A percentile compares a stretch with the other conserved stretches of the same genome.
Conservation (phyloP, 2,797 vertebrate species). For the Podarcis siculus region DNA sequence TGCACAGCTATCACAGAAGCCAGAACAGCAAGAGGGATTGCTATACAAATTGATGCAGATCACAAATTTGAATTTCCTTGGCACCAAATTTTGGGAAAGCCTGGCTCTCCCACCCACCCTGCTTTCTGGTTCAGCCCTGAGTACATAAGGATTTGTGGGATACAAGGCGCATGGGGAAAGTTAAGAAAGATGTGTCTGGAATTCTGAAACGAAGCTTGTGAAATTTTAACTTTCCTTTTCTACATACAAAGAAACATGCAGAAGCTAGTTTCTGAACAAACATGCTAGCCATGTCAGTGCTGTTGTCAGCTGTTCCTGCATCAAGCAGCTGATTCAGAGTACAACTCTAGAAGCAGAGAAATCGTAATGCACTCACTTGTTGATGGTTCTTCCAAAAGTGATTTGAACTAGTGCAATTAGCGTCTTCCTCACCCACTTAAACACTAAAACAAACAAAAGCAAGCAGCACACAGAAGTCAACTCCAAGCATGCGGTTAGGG, state of each 20-base stretch:
- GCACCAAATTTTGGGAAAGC: neutral
- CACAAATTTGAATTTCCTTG: neutral
- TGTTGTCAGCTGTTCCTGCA: conserved; percentile 9
- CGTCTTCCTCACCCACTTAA: conserved; percentile 99
- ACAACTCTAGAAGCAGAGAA: neutral
- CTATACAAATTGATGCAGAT: rapidly evolving
- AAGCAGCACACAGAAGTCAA: conserved; percentile 30
- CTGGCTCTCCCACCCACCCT: neutral
- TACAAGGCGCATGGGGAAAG: neutral
- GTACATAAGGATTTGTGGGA: neutral
- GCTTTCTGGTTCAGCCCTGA: neutral
- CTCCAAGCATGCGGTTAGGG: neutral
- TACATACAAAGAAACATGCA: neutral
- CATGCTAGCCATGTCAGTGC: neutral
- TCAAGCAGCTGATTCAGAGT: neutral
- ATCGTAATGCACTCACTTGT: conserved; percentile 88
- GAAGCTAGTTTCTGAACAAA: neutral
- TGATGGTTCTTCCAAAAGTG: conserved; percentile 99
- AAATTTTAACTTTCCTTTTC: neutral
- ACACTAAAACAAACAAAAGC: conserved; percentile 82
- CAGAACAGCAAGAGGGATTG: too few relatives aligned
- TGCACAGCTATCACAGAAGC: too few relatives aligned
- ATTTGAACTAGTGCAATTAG: conserved; percentile 99
- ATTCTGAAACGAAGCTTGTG: neutral
- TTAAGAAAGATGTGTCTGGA: neutral